Percentiles rank a stretch among this genome's conserved stretches.
Conservation (phyloP, 2,888 invertebrate species). For the Catocala fraxini region DNA sequence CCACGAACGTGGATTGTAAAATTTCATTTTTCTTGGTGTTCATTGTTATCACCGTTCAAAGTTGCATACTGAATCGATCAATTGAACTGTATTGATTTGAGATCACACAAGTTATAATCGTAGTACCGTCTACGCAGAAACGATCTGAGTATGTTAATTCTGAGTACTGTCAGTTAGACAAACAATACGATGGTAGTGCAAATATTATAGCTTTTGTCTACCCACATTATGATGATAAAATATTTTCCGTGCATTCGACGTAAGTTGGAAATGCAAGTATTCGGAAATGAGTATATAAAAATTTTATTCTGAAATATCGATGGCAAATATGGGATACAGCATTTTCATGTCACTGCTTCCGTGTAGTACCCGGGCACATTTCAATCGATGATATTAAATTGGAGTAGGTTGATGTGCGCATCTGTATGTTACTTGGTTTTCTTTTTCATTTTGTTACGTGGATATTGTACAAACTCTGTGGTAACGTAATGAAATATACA, state of each 20-base stretch:
- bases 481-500: no score
- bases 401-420: background rate
- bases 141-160: no score
- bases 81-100: background rate
- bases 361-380: conserved; percentile 10
- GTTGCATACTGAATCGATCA: conserved; percentile 6
- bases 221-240: conserved; percentile 19
- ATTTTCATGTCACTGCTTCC: conserved; percentile 40
- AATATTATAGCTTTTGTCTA: conserved; percentile 13
- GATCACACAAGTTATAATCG: no score
- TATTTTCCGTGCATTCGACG: conserved; percentile 12
- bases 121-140: no score
- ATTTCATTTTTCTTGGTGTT: conserved; percentile 23
- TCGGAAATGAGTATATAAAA: conserved; percentile 18
- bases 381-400: conserved; percentile 18
- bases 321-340: conserved; percentile 24
- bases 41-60: conserved; percentile 27
- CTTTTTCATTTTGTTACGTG: no score
- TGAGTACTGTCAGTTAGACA: background rate
- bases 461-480: no score
- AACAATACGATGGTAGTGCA: background rate
- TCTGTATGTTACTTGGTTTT: no score
- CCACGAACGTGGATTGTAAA: conserved; percentile 16
- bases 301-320: conserved; percentile 43
- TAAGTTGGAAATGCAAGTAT: conserved; percentile 18